Evolutionary conservation across 2,797 vertebrate species (phyloP), one percentile per base, ranked within the genome.

Genomic region (Hydrocynus forskahlii): DNA sequence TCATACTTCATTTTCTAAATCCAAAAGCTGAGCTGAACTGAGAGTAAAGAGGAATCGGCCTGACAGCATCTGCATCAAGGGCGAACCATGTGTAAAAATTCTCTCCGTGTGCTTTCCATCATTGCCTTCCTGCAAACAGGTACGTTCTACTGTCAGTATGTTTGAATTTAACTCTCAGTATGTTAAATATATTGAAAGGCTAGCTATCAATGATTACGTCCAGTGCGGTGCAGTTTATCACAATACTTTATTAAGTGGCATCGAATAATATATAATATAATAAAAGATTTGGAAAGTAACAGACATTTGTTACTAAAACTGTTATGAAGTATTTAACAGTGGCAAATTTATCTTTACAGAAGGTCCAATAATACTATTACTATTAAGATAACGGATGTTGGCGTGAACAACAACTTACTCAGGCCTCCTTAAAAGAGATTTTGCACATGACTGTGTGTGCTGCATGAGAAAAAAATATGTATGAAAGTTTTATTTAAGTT

Each of bases 91-190:
- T 83, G 50, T 64, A 79, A 75, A 57, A 84, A 71, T 23, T 80
- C 72, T 75, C 55, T 85, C 43, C 60, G 73, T 67, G 79, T 78
- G 54, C 43, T 90, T 79, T 62, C 87, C 67, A 68, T 86, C 66
- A 74, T 89, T 48, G 75, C 74, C 76, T 86, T 87, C 67, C 78
- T 88, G 74, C 72, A 82, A 62, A 83, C 86, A 87, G 88, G 89
- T 90, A 89, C 23, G 72, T 74, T 17, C 8, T 66, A 35, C 45
- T 55, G 14, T 2, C 29, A 40, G 29, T 38, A 16, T 57, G 13
- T 9, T 19, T 16, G 38, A 2, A 64, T 16, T 4, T 12, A 17
- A 35, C 35, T 35, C 35, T 38, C 12, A n/a, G 19, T 17, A 9
- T 66, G 21, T 48, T 59, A 7, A 70, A 21, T 45, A 21, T 55